phyloP scores from a whole-genome alignment of 2,797 vertebrate genomes.

The Acipenser ruthenus region DNA sequence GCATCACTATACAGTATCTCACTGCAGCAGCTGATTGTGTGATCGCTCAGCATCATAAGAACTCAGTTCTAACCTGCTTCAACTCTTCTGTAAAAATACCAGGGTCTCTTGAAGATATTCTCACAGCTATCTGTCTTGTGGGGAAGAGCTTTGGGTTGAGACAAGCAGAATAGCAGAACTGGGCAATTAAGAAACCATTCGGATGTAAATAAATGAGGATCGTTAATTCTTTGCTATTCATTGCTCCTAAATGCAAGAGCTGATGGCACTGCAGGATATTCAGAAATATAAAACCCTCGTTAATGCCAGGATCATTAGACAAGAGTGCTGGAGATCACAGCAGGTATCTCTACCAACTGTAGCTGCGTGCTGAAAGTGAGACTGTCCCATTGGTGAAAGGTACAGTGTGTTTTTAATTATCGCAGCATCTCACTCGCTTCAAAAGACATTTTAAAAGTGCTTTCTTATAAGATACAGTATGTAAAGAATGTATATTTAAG shows the following conservation, averaged over 20 bases:
- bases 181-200: constrained; percentile 7
- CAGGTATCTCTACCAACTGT: background rate
- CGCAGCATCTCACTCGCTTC: background rate
- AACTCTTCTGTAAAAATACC: no score
- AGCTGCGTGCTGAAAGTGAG: background rate
- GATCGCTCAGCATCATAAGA: no score
- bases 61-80: no score
- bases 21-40: no score
- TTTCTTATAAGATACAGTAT: no score
- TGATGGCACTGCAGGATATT: background rate
- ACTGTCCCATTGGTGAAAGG: background rate
- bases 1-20: no score
- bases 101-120: no score
- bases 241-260: constrained; percentile 22
- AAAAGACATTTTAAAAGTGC: background rate
- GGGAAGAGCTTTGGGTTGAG: background rate
- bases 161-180: background rate
- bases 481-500: no score
- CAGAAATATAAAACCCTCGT: background rate
- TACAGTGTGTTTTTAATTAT: background rate
- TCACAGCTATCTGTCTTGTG: background rate
- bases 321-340: background rate
- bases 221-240: constrained; percentile 37
- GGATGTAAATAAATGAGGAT: constrained; percentile 23
- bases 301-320: background rate